A percentile compares a stretch with the other conserved stretches of the same genome.
These are phyloP conservation scores for Octopus bimaculoides DNA, from an alignment of 1,140 invertebrate genomes.

Conservation along the genomic window DNA sequence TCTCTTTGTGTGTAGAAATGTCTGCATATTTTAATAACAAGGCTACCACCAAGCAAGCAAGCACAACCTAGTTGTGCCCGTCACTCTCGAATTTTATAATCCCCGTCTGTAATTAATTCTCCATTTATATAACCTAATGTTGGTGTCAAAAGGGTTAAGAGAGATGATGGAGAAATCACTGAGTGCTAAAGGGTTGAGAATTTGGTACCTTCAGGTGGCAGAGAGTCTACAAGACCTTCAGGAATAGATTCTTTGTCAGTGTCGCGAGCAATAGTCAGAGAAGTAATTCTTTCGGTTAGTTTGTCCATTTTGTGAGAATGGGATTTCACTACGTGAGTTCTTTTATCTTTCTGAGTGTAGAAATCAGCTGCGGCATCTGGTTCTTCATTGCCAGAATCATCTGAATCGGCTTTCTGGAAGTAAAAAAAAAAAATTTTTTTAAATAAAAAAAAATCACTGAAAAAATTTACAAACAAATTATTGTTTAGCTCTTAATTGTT, in stretches of 20 bases:
- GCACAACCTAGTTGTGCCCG: too few species aligned
- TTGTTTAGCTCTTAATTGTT: background rate
- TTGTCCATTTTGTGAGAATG: constrained; percentile 52
- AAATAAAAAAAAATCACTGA: background rate
- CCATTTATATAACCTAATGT: too few species aligned
- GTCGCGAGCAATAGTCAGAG: constrained; percentile 49
- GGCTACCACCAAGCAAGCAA: too few species aligned
- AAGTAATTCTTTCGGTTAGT: constrained; percentile 55
- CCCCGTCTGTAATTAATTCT: too few species aligned
- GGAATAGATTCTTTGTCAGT: constrained; percentile 46
- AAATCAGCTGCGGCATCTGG: constrained; percentile 64
- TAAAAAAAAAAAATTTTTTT: constrained; percentile 17
- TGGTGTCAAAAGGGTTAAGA: too few species aligned
- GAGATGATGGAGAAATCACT: too few species aligned
- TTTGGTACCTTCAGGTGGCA: constrained; percentile 66
- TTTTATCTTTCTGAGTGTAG: constrained; percentile 32
- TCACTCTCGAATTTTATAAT: too few species aligned
- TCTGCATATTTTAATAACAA: too few species aligned
- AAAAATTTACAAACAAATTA: background rate
- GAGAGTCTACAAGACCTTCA: constrained; percentile 61
- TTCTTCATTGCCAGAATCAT: constrained; percentile 91
- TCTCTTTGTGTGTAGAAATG: too few species aligned
- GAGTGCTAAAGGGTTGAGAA: too few species aligned
- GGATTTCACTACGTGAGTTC: constrained; percentile 27
- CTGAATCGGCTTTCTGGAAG: constrained; percentile 79